phyloP scores from a whole-genome alignment of 2,888 invertebrate genomes.

The Argynnis bischoffii region DNA sequence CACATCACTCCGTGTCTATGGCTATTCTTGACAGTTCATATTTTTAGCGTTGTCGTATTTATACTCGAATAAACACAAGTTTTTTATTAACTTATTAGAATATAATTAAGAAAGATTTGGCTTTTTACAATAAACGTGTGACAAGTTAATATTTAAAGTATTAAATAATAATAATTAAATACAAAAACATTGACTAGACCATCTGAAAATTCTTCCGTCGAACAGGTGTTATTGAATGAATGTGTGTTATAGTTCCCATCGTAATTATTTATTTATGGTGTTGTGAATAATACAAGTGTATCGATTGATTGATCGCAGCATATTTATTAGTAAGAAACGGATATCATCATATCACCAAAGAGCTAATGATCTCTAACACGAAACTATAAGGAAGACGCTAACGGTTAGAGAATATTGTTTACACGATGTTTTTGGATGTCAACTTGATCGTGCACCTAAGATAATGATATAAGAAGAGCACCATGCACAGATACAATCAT shows the following conservation, averaged over 20 bases:
- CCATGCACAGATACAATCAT: constrained; percentile 43
- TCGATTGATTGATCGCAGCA: constrained; percentile 55
- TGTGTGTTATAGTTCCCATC: constrained; percentile 79
- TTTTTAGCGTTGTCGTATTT: constrained; percentile 76
- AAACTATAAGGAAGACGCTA: constrained; percentile 47
- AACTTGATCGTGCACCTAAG: constrained; percentile 45
- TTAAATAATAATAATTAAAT: constrained; percentile 45
- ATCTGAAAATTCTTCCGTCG: constrained; percentile 86
- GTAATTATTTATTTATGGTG: constrained; percentile 75
- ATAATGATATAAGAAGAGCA: constrained; percentile 47
- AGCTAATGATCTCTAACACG: constrained; percentile 39
- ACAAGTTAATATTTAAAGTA: constrained; percentile 1
- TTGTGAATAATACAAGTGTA: constrained; percentile 78
- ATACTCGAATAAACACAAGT: constrained; percentile 68
- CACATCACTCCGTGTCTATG: constrained; percentile 69
- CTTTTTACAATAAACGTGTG: not conserved
- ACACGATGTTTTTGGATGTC: constrained; percentile 43
- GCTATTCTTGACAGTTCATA: constrained; percentile 73
- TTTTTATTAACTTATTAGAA: constrained; percentile 46
- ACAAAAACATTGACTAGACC: constrained; percentile 74
- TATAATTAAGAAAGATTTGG: constrained; percentile 19
- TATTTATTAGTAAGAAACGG: constrained; percentile 15
- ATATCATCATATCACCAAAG: not conserved
- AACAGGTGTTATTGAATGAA: constrained; percentile 92
- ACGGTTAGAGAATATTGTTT: constrained; percentile 43